Percentiles rank a stretch among this genome's conserved stretches.
phyloP scores from a whole-genome alignment of 2,797 vertebrate genomes.

The Sebastes ruberrimus region DNA sequence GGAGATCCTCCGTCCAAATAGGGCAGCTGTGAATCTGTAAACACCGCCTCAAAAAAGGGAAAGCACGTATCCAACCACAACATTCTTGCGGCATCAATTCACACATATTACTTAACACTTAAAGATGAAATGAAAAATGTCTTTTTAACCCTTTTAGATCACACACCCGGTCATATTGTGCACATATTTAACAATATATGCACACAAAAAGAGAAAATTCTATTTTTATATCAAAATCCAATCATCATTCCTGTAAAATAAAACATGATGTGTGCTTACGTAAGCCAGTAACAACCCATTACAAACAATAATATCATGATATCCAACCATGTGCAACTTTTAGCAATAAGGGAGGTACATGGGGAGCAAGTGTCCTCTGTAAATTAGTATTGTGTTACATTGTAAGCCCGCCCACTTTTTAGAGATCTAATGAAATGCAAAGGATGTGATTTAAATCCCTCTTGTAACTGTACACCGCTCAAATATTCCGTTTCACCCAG shows the following conservation, averaged over 20 bases:
- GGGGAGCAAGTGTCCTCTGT: too few relatives aligned
- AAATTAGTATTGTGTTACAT: too few relatives aligned
- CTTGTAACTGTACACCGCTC: too few relatives aligned
- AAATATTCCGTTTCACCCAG: too few relatives aligned
- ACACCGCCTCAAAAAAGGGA: slow-evolving; percentile 27
- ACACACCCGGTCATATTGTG: not conserved
- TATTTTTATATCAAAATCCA: not conserved
- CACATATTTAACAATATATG: not conserved
- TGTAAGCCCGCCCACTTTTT: too few relatives aligned
- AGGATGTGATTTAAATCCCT: too few relatives aligned
- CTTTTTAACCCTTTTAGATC: too few relatives aligned
- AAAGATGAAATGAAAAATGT: too few relatives aligned
- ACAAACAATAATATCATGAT: not conserved
- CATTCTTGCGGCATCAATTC: not conserved
- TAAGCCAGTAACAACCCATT: not conserved
- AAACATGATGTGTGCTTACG: not conserved
- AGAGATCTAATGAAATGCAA: too few relatives aligned
- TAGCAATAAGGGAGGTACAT: too few relatives aligned
- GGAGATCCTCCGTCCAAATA: slow-evolving; percentile 48
- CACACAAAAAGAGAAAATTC: not conserved
- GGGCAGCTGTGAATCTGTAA: slow-evolving; percentile 49
- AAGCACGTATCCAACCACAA: not conserved
- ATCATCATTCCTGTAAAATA: not conserved
- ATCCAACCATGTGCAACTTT: too few relatives aligned
- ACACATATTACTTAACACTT: not conserved